Conservation (phyloP, 2,113 vertebrate species). For the Lasiurus cinereus region DNA sequence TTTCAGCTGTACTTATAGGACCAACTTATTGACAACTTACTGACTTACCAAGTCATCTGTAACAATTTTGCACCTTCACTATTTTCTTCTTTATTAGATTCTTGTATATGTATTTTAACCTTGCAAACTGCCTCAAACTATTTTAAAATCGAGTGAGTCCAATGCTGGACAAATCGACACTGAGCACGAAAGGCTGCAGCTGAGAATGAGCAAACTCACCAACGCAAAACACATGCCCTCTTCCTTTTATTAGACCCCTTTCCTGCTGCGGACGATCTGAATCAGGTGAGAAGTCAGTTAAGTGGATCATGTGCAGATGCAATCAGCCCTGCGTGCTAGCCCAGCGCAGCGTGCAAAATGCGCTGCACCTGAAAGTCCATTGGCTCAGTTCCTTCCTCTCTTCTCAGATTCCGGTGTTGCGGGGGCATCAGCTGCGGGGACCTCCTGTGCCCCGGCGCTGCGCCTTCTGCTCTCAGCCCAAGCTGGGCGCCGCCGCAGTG, state of each 20-base stretch:
- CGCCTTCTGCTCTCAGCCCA: background rate
- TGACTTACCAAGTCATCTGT: background rate
- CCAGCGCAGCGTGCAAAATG: fast-evolving
- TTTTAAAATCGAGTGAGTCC: background rate
- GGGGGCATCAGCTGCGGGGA: background rate
- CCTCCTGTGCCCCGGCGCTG: background rate
- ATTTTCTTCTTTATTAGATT: background rate
- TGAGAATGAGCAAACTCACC: background rate
- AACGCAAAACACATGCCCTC: background rate
- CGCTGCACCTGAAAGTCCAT: slow-evolving; percentile 12
- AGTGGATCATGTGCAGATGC: background rate
- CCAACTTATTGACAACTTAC: background rate
- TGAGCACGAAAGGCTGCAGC: background rate
- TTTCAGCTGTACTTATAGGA: background rate
- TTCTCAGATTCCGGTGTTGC: background rate
- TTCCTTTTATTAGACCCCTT: background rate
- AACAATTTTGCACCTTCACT: background rate
- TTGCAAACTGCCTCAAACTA: background rate
- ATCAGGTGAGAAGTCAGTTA: background rate
- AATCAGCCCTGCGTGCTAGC: background rate
- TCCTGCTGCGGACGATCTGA: background rate
- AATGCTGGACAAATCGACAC: background rate
- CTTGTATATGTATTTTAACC: background rate
- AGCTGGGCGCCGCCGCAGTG: slow-evolving; percentile 54
- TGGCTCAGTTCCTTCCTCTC: background rate